These are phyloP conservation scores for Melieria omissa DNA, from an alignment of 2,888 invertebrate genomes.

Conservation along the genomic window DNA sequence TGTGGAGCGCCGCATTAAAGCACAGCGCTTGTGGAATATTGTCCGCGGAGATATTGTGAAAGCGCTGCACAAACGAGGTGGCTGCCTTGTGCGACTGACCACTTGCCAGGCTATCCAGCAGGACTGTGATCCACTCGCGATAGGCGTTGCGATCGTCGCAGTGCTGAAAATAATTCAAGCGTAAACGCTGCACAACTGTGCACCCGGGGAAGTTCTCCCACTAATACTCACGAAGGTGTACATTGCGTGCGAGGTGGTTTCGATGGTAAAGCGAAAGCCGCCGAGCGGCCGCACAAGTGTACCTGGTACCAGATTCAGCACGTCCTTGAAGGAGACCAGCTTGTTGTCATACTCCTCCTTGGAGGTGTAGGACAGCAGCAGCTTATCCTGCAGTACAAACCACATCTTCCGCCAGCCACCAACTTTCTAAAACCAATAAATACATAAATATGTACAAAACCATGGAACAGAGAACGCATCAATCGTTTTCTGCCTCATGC, in stretches of 20 bases:
- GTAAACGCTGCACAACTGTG: neutral
- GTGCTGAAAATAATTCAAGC: conserved; percentile 45
- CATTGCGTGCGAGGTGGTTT: conserved; percentile 55
- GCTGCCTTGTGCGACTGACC: conserved; percentile 1
- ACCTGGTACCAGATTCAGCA: conserved; percentile 58
- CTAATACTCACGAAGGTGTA: conserved; percentile 55
- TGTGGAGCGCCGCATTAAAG: conserved; percentile 32
- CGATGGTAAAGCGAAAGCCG: conserved; percentile 58
- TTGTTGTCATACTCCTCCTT: conserved; percentile 59
- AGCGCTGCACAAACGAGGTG: conserved; percentile 33
- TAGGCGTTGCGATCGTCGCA: conserved; percentile 58
- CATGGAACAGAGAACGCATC: too few species aligned
- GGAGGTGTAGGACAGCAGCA: conserved; percentile 56
- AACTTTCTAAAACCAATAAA: conserved; percentile 51
- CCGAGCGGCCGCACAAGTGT: conserved; percentile 55
- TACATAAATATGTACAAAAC: neutral
- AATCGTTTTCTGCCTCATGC: too few species aligned
- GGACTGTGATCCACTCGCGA: conserved; percentile 57
- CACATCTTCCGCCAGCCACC: conserved; percentile 60
- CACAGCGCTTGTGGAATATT: conserved; percentile 37
- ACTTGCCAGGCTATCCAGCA: conserved; percentile 49
- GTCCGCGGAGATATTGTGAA: conserved; percentile 39
- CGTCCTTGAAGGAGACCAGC: conserved; percentile 58
- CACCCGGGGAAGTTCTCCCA: neutral
- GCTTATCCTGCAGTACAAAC: conserved; percentile 59